Conservation (phyloP, 2,888 invertebrate genomes). For the Phanerotoma sp. region DNA sequence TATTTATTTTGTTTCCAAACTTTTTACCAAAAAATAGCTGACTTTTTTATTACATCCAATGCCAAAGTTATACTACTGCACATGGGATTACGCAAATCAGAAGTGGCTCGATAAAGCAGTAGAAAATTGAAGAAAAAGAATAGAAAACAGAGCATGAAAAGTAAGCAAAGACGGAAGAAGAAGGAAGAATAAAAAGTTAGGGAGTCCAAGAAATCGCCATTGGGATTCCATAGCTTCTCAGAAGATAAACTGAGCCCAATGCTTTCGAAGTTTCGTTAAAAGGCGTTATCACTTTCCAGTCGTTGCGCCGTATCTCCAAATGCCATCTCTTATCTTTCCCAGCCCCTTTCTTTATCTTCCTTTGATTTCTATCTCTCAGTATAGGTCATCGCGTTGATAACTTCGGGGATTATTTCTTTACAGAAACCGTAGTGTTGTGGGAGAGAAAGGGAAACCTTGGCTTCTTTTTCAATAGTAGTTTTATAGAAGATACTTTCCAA, state of each 20-base stretch:
- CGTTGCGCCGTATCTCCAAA: slow-evolving; percentile 37
- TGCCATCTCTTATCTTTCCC: slow-evolving; percentile 1
- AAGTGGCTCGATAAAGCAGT: neutral
- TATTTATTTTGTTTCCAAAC: too few relatives aligned
- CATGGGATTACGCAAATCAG: slow-evolving; percentile 6
- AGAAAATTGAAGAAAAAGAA: neutral
- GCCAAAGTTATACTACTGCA: neutral
- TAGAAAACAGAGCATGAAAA: neutral
- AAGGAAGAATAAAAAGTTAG: slow-evolving; percentile 4
- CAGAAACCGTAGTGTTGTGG: neutral
- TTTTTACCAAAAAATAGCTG: neutral
- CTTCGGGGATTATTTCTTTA: neutral
- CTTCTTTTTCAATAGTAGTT: slow-evolving; percentile 3
- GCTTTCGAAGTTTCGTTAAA: slow-evolving; percentile 42
- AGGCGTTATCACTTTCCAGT: slow-evolving; percentile 43
- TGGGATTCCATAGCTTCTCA: slow-evolving; percentile 34
- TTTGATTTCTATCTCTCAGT: neutral
- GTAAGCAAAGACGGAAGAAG: neutral
- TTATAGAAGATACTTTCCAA: slow-evolving; percentile 22
- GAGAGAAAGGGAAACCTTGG: slow-evolving; percentile 2
- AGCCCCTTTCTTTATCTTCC: neutral
- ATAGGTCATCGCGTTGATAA: neutral
- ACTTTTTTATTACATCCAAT: neutral
- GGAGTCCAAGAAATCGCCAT: slow-evolving; percentile 35
- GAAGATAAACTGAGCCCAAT: slow-evolving; percentile 40